phyloP scores from a whole-genome alignment of 2,113 vertebrate species.

The Pelecanus crispus region DNA sequence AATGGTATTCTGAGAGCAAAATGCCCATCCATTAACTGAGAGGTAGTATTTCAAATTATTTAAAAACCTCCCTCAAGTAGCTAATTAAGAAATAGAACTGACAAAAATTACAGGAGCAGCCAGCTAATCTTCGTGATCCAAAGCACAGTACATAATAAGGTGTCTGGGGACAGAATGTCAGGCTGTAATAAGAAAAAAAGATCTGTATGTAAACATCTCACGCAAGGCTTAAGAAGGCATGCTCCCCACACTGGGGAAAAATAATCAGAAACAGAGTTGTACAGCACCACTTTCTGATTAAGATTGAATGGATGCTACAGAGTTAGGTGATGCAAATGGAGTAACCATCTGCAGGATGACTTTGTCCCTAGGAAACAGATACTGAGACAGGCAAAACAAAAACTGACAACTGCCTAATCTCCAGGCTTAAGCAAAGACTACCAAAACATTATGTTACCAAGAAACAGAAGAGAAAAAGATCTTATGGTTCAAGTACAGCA shows the following conservation, averaged over 20 bases:
- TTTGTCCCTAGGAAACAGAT: slow-evolving; percentile 36
- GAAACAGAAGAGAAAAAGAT: not conserved
- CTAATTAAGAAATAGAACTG: not conserved
- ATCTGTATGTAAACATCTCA: not conserved
- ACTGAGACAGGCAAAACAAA: slow-evolving; percentile 38
- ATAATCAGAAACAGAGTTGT: not conserved
- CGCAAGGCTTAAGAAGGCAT: not conserved
- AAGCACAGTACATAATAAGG: not conserved
- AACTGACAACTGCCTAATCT: slow-evolving; percentile 41
- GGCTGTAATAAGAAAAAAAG: not conserved
- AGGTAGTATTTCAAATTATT: not conserved
- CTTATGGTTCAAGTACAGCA: not conserved
- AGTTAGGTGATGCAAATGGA: slow-evolving; percentile 8
- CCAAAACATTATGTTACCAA: slow-evolving; percentile 46
- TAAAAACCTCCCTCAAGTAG: not conserved
- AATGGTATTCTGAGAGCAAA: not conserved
- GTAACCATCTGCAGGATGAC: slow-evolving; percentile 12
- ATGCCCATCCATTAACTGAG: not conserved
- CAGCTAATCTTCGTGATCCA: not conserved
- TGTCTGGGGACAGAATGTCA: not conserved
- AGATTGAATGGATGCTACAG: not conserved
- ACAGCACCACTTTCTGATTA: not conserved
- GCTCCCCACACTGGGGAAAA: not conserved
- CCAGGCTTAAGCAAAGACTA: slow-evolving; percentile 32
- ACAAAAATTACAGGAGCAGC: not conserved